Base-by-base conservation (phyloP, 2,797 vertebrate genomes). In the Dendrocincla tyrannina region DNA sequence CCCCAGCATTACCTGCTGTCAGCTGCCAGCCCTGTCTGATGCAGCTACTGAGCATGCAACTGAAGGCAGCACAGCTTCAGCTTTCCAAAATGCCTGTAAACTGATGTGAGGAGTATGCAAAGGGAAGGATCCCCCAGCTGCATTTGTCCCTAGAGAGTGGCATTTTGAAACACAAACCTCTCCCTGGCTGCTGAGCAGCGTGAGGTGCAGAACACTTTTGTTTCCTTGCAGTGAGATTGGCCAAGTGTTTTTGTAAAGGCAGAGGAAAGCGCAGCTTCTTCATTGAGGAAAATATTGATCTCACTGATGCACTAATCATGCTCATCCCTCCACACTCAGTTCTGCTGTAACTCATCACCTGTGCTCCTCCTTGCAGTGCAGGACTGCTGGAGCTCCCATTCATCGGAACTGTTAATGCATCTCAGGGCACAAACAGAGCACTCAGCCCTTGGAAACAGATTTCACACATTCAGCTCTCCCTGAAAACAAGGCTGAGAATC, bases 391-490 rank as follows among this genome's bases (percentile, higher is more conserved):
- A 86, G 83, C 73, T 82, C 82, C 91, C 77, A 41, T 94, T 95
- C 91, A 62, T 88, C 93, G 67, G 80, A 77, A 49, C 89, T 72
- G 80, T 84, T 90, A 77, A 88, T 89, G 58, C 6, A 39, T 37
- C 85, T 68, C 25, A 5, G 95, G 91, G 91, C 91, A 90, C 79
- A 88, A 46, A 67, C 14, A 27, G 88, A 69, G 80, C 70, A 46
- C 47, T 82, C 1, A 0, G 37, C 49, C 50, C 79, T 27, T 72
- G 74, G 41, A 73, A 92, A 58, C 62, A 53, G 88, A 70, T 67
- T 86, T 89, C 76, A 82, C 63, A 44, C 80, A 10, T 93, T 67
- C 74, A 46, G 5, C 63, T 88, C 87, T 62, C 82, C 11, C 13
- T 56, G 30, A 81, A 78, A 91, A 77, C 85, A 85, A 63, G 82